A percentile compares a stretch with the other conserved stretches of the same genome.
These are phyloP conservation scores for Scaptomyza reducta DNA, from an alignment of 2,888 invertebrate species.

Conservation along the genomic window DNA sequence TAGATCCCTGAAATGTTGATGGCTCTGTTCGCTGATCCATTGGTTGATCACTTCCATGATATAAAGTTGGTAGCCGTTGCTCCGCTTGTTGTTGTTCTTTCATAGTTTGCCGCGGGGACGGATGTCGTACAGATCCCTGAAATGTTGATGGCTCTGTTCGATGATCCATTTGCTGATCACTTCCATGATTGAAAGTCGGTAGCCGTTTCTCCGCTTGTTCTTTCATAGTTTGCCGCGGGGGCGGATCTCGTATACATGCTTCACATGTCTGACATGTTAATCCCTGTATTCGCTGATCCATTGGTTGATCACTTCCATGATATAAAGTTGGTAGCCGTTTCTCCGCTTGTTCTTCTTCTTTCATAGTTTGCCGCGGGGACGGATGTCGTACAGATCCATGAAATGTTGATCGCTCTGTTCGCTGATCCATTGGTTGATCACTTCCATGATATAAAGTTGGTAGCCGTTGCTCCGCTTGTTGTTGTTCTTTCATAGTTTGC, in stretches of 20 bases:
- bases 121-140: too few relatives aligned
- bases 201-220: neutral
- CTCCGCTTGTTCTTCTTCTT: neutral
- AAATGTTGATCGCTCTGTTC: neutral
- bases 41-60: too few relatives aligned
- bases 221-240: neutral
- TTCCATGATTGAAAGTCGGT: neutral
- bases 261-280: neutral
- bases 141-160: too few relatives aligned
- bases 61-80: too few relatives aligned
- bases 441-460: neutral
- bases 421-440: neutral
- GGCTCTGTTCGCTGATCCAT: too few relatives aligned
- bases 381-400: too few relatives aligned
- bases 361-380: neutral
- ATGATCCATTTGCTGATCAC: too few relatives aligned
- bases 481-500: too few relatives aligned
- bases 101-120: neutral
- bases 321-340: neutral
- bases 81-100: too few relatives aligned
- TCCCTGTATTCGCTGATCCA: neutral
- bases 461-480: neutral
- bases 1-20: too few relatives aligned
- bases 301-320: neutral
- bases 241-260: neutral